Percentiles rank a stretch among this genome's conserved stretches.
These are phyloP conservation scores for Stichopus chloronotus DNA, from an alignment of 35 echinoderm and acorn worm genomes.

Conservation along the genomic window DNA sequence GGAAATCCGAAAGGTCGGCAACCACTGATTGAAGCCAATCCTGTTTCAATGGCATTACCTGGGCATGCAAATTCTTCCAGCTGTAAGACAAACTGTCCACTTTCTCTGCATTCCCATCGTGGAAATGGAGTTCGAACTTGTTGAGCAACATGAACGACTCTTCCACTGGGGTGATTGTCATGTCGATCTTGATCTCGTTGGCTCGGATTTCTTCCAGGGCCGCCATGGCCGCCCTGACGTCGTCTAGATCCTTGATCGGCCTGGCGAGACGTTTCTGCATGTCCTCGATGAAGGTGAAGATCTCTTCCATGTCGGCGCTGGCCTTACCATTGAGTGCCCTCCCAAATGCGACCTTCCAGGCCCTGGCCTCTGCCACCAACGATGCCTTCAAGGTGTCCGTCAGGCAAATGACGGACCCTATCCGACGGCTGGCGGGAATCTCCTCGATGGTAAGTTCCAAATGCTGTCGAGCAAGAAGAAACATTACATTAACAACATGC, in stretches of 20 bases:
- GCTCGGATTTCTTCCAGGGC: constrained; percentile 83
- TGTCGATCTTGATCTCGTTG: constrained; percentile 89
- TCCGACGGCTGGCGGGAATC: constrained; percentile 73
- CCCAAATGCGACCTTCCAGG: constrained; percentile 94
- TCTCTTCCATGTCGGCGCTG: constrained; percentile 84
- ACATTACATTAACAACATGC: background rate
- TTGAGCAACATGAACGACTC: constrained; percentile 91
- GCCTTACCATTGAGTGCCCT: constrained; percentile 93
- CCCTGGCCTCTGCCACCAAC: constrained; percentile 84
- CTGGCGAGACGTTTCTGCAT: constrained; percentile 87
- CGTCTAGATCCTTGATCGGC: constrained; percentile 95
- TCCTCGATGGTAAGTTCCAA: constrained; percentile 78
- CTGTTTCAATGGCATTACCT: constrained; percentile 60
- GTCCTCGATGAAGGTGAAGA: constrained; percentile 93
- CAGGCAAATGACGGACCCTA: constrained; percentile 89
- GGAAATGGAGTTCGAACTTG: constrained; percentile 86
- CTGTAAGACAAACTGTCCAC: constrained; percentile 93
- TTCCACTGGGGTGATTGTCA: constrained; percentile 94
- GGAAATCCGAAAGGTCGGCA: too few species aligned
- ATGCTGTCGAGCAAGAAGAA: constrained; percentile 24
- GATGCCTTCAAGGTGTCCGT: constrained; percentile 81
- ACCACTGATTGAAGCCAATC: background rate
- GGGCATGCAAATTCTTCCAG: constrained; percentile 88
- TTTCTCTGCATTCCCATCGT: constrained; percentile 94
- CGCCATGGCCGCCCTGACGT: constrained; percentile 90